A percentile compares a stretch with the other conserved stretches of the same genome.
Conservation (phyloP, 1,140 invertebrate species). For the Penaeus indicus region DNA sequence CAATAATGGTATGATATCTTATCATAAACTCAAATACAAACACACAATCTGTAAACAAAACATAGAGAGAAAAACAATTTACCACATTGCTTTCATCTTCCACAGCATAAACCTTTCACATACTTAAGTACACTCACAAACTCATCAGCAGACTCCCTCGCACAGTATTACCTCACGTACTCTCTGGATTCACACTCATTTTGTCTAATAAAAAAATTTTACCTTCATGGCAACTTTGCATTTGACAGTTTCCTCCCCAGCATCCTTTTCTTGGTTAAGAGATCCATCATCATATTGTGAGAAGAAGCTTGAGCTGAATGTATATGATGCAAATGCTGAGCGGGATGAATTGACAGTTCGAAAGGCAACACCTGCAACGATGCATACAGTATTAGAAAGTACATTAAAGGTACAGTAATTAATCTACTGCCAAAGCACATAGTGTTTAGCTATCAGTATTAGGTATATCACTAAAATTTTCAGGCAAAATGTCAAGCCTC, state of each 20-base stretch:
- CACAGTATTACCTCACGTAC: neutral
- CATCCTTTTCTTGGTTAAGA: conserved; percentile 68
- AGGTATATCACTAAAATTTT: too few species aligned
- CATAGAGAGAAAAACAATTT: neutral
- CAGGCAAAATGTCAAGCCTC: too few species aligned
- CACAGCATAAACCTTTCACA: neutral
- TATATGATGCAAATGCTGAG: conserved; percentile 85
- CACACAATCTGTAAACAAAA: neutral
- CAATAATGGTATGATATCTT: too few species aligned
- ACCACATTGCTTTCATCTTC: neutral
- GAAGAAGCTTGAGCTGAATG: conserved; percentile 83
- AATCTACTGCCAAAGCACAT: too few species aligned
- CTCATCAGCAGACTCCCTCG: neutral
- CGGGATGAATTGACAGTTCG: conserved; percentile 84
- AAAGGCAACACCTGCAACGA: conserved; percentile 76
- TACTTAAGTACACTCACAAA: neutral
- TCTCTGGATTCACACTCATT: neutral
- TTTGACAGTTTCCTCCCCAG: conserved; percentile 73
- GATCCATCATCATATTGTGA: conserved; percentile 74
- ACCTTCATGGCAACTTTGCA: conserved; percentile 75
- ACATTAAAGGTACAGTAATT: too few species aligned
- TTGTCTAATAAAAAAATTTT: neutral
- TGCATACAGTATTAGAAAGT: too few species aligned
- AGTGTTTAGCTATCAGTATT: too few species aligned
- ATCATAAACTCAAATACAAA: neutral